phyloP scores from a whole-genome alignment of 2,888 invertebrate genomes.

The Ormia ochracea region DNA sequence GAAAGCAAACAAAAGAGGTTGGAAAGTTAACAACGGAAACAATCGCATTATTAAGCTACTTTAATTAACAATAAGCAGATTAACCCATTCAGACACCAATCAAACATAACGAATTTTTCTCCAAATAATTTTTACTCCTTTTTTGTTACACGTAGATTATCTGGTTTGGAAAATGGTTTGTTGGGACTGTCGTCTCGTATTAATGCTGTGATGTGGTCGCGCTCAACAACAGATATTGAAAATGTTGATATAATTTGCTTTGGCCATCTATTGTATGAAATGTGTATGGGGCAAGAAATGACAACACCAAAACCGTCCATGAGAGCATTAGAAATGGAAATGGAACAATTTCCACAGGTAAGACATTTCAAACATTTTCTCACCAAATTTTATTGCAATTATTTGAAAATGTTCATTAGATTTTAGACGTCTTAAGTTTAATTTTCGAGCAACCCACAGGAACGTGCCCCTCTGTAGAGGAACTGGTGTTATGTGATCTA shows the following conservation, averaged over 20 bases:
- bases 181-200: constrained; percentile 82
- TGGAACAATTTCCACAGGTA: constrained; percentile 85
- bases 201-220: constrained; percentile 79
- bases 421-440: constrained; percentile 85
- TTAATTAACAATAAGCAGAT: constrained; percentile 7
- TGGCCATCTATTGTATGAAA: constrained; percentile 92
- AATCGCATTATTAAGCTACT: constrained; percentile 29
- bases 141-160: constrained; percentile 79
- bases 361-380: constrained; percentile 62
- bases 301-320: constrained; percentile 85
- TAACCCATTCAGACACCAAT: background rate
- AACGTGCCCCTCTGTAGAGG: constrained; percentile 86
- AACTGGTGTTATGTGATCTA: constrained; percentile 88
- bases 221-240: constrained; percentile 77
- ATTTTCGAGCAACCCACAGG: constrained; percentile 85
- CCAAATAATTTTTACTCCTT: background rate
- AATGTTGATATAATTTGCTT: constrained; percentile 84
- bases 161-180: constrained; percentile 91
- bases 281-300: constrained; percentile 91
- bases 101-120: background rate
- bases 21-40: background rate
- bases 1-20: background rate
- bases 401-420: constrained; percentile 77
- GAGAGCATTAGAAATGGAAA: constrained; percentile 83
- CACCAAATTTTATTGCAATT: background rate